These are phyloP conservation scores for Cettia cetti DNA, from an alignment of 2,113 vertebrate species.

Conservation along the genomic window DNA sequence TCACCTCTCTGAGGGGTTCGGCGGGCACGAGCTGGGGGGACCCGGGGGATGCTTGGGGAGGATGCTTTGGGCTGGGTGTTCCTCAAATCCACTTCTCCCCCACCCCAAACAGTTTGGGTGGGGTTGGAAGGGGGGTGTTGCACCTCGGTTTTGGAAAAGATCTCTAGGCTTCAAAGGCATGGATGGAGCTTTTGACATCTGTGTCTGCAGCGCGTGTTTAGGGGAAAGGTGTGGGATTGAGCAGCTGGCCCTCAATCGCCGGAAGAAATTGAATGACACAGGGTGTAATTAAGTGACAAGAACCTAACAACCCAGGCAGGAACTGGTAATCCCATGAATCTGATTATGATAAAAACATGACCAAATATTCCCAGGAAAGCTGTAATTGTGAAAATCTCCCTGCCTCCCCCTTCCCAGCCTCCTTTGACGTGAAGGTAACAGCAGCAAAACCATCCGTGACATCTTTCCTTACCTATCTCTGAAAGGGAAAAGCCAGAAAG, in stretches of 20 bases:
- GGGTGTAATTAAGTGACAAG: constrained; percentile 44
- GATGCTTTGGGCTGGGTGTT: not conserved
- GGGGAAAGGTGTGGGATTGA: constrained; percentile 12
- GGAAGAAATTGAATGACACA: not conserved
- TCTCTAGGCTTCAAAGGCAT: constrained; percentile 36
- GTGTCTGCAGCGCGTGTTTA: not conserved
- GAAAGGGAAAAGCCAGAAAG: constrained; percentile 23
- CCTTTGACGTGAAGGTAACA: constrained; percentile 7
- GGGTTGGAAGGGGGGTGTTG: not conserved
- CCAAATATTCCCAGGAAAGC: constrained; percentile 25
- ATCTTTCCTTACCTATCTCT: constrained; percentile 12
- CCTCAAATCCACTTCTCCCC: not conserved
- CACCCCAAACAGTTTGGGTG: not conserved
- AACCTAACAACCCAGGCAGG: not conserved
- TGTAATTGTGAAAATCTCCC: constrained; percentile 14
- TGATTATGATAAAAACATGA: not conserved
- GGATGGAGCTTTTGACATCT: constrained; percentile 33
- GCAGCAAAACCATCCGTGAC: not conserved
- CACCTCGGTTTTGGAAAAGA: not conserved
- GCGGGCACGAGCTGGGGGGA: not conserved
- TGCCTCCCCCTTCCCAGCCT: constrained; percentile 26
- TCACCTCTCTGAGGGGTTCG: not conserved
- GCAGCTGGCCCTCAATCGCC: constrained; percentile 28
- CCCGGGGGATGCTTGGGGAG: not conserved
- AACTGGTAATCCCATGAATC: constrained; percentile 33